Evolutionary conservation across 2,888 invertebrate genomes (phyloP).

Genomic region (Aporophyla lueneburgensis): DNA sequence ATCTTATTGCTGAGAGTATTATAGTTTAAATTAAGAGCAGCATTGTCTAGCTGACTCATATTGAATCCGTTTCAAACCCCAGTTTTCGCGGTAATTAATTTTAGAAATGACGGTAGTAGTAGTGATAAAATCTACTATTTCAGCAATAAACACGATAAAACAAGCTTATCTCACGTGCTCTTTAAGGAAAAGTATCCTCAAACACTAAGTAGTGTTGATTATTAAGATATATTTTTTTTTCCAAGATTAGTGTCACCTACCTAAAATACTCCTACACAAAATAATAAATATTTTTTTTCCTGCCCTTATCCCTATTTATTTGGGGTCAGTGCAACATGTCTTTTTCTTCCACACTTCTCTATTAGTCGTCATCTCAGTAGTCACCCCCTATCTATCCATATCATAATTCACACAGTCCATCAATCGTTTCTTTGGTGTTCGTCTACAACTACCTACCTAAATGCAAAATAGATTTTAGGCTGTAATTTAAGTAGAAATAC

Average conservation of each 20-base stretch:
- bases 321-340: too few species aligned
- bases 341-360: too few species aligned
- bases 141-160: constrained; percentile 16
- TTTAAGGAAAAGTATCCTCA: constrained; percentile 12
- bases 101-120: constrained; percentile 46
- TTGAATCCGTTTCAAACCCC: constrained; percentile 51
- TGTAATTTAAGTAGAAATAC: not conserved
- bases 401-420: too few species aligned
- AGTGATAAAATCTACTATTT: not conserved
- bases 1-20: constrained; percentile 30
- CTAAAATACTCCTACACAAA: too few species aligned
- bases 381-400: not conserved
- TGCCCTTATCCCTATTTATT: too few species aligned
- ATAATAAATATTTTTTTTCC: too few species aligned
- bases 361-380: not conserved
- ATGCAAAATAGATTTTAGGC: not conserved
- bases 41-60: constrained; percentile 45
- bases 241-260: too few species aligned
- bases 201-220: not conserved
- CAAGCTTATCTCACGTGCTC: constrained; percentile 21
- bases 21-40: constrained; percentile 15
- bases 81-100: constrained; percentile 55
- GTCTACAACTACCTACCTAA: too few species aligned
- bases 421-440: too few species aligned
- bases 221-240: not conserved